These are phyloP conservation scores for Diarsia rubi DNA, from an alignment of 2,888 invertebrate genomes.

Conservation along the genomic window DNA sequence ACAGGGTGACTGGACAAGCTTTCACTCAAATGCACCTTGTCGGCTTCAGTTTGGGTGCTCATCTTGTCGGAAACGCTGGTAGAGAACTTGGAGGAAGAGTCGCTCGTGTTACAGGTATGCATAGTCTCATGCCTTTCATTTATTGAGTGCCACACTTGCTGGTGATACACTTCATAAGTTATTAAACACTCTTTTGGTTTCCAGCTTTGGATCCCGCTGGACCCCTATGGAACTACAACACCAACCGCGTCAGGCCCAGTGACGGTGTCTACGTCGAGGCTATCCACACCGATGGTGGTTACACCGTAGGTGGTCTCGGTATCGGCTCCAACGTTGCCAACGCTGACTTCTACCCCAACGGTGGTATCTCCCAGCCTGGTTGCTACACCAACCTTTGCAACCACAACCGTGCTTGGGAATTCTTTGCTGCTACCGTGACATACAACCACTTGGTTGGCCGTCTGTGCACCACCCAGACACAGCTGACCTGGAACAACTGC, in stretches of 20 bases:
- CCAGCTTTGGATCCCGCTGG: slow-evolving; percentile 64
- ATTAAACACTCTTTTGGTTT: neutral
- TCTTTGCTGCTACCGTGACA: slow-evolving; percentile 74
- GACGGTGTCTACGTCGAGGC: slow-evolving; percentile 82
- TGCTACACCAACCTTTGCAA: slow-evolving; percentile 74
- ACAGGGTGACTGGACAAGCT: slow-evolving; percentile 69
- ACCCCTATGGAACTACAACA: slow-evolving; percentile 71
- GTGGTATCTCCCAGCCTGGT: slow-evolving; percentile 81
- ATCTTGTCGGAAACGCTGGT: slow-evolving; percentile 82
- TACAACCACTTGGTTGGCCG: slow-evolving; percentile 74
- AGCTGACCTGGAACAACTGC: slow-evolving; percentile 73
- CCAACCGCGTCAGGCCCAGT: slow-evolving; percentile 66
- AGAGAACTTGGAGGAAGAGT: slow-evolving; percentile 73
- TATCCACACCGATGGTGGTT: slow-evolving; percentile 74
- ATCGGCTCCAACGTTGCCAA: slow-evolving; percentile 85
- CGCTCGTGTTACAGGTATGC: slow-evolving; percentile 78
- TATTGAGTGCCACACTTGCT: too few species aligned
- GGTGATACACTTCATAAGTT: neutral
- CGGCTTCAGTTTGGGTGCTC: slow-evolving; percentile 85
- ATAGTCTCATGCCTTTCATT: neutral
- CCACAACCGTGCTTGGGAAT: slow-evolving; percentile 77
- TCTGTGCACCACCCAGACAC: slow-evolving; percentile 66
- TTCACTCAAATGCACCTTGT: slow-evolving; percentile 77
- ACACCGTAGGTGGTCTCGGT: slow-evolving; percentile 79
- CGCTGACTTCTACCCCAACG: slow-evolving; percentile 91